Base-by-base conservation (phyloP, 2,113 vertebrate genomes). In the Chitala chitala region DNA sequence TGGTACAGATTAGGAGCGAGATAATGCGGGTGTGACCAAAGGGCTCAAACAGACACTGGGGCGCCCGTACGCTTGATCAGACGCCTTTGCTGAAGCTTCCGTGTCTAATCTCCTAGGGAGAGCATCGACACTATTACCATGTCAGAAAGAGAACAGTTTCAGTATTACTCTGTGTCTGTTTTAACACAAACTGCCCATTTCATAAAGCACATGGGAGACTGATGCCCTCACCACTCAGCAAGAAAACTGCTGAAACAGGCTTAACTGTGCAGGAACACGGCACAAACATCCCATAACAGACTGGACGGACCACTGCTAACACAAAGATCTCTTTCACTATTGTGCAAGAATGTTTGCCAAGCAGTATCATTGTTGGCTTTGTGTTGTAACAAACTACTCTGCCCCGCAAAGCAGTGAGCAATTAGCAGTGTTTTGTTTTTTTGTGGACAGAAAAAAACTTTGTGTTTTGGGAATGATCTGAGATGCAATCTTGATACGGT, bases 301-400 rank as follows among this genome's bases (percentile, higher is more conserved):
- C 36, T 69, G 74, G 75, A 75, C 76, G 56, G 77, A 61, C 59
- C 9, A 13, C 29, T 46, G 68, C 77, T 73, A 75, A 66, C 59
- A 79, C 79, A 78, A 75, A 75, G 58, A 64, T 26, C 22, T 5
- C 66, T 70, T 71, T 78, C 77, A 76, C 71, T 8, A 36, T 8
- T 2, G 3, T 3, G 26, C 9, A 15, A 33, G 44, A 73, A 65
- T 7, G 46, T 77, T 78, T 71, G 50, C 73, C 65, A 73, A 76
- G 68, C 42, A 56, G 75, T 65, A 26, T 64, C 76, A 78, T 56
- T 77, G 69, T 68, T 66, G 77, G 78, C 24, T 10, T 56, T 64
- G 66, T 53, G 68, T 72, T 33, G 58, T 29, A 15, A 17, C 68
- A 71, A 75, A 66, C 71, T 48, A 17, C 50, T n/a, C 24, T 24